Evolutionary conservation across 2,888 invertebrate genomes (phyloP).

Genomic region (Cordilura impudica): DNA sequence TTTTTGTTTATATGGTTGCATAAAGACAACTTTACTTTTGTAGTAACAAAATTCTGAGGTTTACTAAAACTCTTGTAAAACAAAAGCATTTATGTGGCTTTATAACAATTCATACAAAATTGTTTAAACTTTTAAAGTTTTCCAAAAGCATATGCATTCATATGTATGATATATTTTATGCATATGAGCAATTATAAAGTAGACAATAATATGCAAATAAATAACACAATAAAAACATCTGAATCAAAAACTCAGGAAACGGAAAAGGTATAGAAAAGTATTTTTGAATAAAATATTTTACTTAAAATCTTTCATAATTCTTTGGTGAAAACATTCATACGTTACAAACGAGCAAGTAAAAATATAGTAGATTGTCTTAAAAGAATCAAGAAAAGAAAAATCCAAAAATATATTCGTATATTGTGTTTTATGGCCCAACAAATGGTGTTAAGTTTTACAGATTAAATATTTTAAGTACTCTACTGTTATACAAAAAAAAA

Average conservation of each 20-base stretch:
- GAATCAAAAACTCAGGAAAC: not conserved
- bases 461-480: constrained; percentile 38
- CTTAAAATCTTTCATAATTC: not conserved
- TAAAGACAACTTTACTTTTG: constrained; percentile 26
- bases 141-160: constrained; percentile 14
- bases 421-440: not conserved
- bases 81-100: constrained; percentile 59
- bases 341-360: no score
- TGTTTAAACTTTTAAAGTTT: constrained; percentile 58
- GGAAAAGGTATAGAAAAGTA: not conserved
- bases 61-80: constrained; percentile 41
- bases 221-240: not conserved
- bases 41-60: constrained; percentile 44
- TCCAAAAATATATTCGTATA: no score
- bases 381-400: no score
- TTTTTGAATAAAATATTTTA: not conserved
- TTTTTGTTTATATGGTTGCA: not conserved
- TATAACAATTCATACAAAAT: constrained; percentile 57
- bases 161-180: not conserved
- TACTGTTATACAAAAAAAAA: not conserved
- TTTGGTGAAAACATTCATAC: not conserved
- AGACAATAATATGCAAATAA: not conserved
- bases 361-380: no score
- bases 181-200: constrained; percentile 41
- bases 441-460: not conserved